Conservation (phyloP, 1,140 invertebrate genomes). For the Sycobia sp. region DNA sequence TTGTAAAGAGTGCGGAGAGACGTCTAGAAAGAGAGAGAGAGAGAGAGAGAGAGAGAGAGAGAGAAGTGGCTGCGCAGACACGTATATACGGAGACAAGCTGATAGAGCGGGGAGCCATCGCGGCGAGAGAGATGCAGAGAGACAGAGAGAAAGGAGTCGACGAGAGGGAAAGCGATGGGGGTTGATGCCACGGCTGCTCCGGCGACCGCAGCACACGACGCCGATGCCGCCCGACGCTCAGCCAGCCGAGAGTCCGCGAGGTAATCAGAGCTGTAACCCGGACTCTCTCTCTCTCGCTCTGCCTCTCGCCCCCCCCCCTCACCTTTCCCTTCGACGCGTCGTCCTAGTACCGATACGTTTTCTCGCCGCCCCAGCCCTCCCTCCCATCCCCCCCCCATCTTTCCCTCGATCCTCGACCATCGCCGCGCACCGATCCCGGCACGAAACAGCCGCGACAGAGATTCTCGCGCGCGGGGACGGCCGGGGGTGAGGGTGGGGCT, state of each 20-base stretch:
- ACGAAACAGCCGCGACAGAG: constrained; percentile 22
- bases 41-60: constrained; percentile 8
- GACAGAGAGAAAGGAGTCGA: neutral
- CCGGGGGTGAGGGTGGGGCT: neutral
- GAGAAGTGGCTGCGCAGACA: no score
- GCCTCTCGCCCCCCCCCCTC: neutral
- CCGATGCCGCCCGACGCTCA: no score
- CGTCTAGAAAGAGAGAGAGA: neutral
- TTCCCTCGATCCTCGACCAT: neutral
- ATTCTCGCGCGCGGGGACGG: constrained; percentile 28
- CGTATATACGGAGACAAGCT: no score
- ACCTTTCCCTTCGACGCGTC: neutral
- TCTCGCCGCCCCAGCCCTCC: neutral
- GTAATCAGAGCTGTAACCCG: constrained; percentile 31
- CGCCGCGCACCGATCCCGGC: no score
- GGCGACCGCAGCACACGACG: no score
- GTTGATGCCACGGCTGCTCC: no score
- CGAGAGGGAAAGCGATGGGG: constrained; percentile 17
- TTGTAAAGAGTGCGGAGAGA: neutral
- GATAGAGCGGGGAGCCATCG: no score
- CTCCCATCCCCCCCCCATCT: neutral
- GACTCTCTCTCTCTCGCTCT: neutral
- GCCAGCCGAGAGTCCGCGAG: constrained; percentile 22
- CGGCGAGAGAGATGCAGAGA: neutral
- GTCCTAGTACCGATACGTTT: constrained; percentile 5